Evolutionary conservation across 2,797 vertebrate genomes (phyloP).

Genomic region (Rhyacichthys aspro): DNA sequence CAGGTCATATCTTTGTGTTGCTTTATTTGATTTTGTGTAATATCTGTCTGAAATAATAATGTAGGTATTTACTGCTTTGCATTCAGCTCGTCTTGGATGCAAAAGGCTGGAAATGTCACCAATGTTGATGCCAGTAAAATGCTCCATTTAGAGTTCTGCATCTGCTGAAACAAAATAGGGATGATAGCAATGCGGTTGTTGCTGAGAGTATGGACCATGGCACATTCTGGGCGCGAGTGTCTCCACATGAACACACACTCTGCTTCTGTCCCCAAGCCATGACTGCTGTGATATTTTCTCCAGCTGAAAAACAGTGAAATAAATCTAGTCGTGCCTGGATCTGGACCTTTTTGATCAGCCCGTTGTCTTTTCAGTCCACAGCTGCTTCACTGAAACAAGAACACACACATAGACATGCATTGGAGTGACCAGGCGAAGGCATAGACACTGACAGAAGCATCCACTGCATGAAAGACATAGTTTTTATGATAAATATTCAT

Average conservation of each 20-base stretch:
- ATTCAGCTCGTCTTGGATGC: too few relatives aligned
- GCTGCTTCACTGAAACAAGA: slow-evolving; percentile 23
- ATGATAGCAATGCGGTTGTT: slow-evolving; percentile 33
- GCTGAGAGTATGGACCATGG: slow-evolving; percentile 31
- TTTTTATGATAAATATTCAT: background rate
- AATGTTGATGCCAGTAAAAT: too few relatives aligned
- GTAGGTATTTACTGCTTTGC: too few relatives aligned
- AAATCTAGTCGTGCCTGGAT: slow-evolving; percentile 57
- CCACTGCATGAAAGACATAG: background rate
- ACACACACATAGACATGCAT: slow-evolving; percentile 11
- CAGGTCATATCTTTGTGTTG: too few relatives aligned
- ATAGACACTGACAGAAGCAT: background rate
- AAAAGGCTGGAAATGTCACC: too few relatives aligned
- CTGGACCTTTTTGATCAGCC: slow-evolving; percentile 42
- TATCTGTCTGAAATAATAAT: too few relatives aligned
- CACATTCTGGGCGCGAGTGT: background rate
- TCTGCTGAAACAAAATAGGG: slow-evolving; percentile 14
- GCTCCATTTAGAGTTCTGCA: too few relatives aligned
- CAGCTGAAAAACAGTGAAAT: slow-evolving; percentile 50
- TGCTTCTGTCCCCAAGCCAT: slow-evolving; percentile 19
- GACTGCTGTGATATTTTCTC: slow-evolving; percentile 52
- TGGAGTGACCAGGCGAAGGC: slow-evolving; percentile 1
- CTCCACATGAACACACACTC: background rate
- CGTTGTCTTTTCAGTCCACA: slow-evolving; percentile 43
- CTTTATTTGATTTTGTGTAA: too few relatives aligned